Conservation (phyloP, 2,797 vertebrate genomes). For the Erithacus rubecula region DNA sequence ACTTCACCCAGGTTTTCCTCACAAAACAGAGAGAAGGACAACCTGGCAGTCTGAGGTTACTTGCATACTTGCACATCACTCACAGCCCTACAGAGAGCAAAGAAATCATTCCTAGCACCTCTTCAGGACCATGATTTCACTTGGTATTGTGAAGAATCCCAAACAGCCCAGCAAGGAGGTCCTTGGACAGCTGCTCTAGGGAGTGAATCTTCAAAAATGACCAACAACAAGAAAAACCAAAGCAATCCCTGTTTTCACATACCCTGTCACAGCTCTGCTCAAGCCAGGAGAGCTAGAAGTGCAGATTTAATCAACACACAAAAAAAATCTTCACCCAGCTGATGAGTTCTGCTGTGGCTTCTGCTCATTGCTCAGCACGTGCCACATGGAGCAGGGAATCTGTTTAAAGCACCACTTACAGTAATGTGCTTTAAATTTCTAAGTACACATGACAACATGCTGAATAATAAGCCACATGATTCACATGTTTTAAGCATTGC, state of each 20-base stretch:
- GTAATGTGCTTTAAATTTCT: background rate
- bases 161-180: rapidly evolving
- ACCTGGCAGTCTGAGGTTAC: background rate
- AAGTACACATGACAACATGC: background rate
- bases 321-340: background rate
- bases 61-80: background rate
- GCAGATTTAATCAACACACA: background rate
- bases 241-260: background rate
- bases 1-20: background rate
- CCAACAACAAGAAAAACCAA: background rate
- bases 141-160: background rate
- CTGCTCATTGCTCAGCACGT: background rate
- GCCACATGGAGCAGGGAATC: background rate
- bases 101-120: rapidly evolving
- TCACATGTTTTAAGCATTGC: background rate
- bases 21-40: background rate
- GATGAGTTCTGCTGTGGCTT: background rate
- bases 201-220: background rate
- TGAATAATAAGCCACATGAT: background rate
- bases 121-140: rapidly evolving
- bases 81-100: background rate
- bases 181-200: background rate
- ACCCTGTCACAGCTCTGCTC: background rate
- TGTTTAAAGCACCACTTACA: background rate
- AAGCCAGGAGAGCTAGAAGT: background rate